A percentile compares a stretch with the other conserved stretches of the same genome.
phyloP scores from a whole-genome alignment of 35 echinoderm and acorn worm species.

The Holothuria glaberrima region DNA sequence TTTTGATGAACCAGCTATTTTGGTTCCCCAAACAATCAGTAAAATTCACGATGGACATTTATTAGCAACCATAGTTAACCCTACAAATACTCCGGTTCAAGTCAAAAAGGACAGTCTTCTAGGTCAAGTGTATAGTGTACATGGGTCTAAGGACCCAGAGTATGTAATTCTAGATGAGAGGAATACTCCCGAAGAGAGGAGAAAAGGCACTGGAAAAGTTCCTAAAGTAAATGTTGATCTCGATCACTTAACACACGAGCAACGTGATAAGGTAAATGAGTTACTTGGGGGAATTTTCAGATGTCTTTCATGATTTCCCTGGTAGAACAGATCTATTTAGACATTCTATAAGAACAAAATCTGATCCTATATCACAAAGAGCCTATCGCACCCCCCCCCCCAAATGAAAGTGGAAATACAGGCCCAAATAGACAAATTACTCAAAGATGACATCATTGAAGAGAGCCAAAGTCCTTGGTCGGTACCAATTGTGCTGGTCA shows the following conservation, averaged over 20 bases:
- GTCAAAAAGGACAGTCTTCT: conserved; percentile 24
- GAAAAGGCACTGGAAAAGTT: neutral
- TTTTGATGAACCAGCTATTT: neutral
- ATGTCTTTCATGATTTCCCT: conserved; percentile 9
- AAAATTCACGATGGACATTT: neutral
- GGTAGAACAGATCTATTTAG: conserved; percentile 34
- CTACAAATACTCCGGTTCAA: neutral
- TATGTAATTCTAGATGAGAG: neutral
- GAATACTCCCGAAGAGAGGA: neutral
- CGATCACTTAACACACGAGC: conserved; percentile 1
- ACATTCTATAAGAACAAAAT: neutral
- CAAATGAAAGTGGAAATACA: too few relatives aligned
- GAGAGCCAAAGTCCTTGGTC: too few relatives aligned
- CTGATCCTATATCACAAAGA: conserved; percentile 32
- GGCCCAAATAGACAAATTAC: too few relatives aligned
- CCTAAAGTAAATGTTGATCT: conserved; percentile 16
- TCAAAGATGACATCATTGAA: too few relatives aligned
- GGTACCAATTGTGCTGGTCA: too few relatives aligned
- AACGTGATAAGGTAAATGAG: conserved; percentile 29
- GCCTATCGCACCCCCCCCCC: conserved; percentile 62
- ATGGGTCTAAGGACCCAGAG: neutral
- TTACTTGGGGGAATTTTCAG: conserved; percentile 18
- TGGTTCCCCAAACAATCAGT: neutral
- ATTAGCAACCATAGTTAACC: conserved; percentile 15
- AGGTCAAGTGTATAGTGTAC: neutral